Conservation (phyloP, 2,113 vertebrate species). For the Turdus rufiventris region DNA sequence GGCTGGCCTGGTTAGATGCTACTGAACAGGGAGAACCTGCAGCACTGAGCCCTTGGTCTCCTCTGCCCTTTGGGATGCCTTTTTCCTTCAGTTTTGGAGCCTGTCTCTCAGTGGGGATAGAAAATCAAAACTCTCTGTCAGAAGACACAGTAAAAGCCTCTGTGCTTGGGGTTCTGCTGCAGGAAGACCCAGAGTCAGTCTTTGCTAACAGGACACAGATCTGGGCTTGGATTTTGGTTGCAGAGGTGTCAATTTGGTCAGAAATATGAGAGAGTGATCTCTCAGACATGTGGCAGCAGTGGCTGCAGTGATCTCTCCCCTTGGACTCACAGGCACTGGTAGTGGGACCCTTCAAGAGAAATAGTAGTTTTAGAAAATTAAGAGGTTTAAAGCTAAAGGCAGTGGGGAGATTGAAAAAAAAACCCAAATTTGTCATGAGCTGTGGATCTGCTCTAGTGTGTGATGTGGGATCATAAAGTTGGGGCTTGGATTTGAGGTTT, state of each 20-base stretch:
- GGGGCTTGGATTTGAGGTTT: not conserved
- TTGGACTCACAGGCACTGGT: not conserved
- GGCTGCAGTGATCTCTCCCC: not conserved
- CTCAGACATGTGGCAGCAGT: not conserved
- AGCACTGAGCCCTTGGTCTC: not conserved
- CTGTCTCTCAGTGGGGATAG: not conserved
- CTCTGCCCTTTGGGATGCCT: not conserved
- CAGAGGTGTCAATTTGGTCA: not conserved
- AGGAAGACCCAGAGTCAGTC: not conserved
- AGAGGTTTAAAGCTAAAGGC: not conserved
- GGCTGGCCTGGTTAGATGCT: not conserved
- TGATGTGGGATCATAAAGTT: not conserved
- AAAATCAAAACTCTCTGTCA: not conserved
- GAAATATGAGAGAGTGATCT: not conserved
- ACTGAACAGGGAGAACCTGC: not conserved
- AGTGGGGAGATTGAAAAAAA: not conserved
- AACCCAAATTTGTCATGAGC: fast-evolving
- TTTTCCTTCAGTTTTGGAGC: not conserved
- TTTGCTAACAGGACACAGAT: not conserved
- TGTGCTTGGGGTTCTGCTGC: not conserved
- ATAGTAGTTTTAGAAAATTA: not conserved
- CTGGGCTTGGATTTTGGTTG: not conserved
- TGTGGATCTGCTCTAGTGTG: not conserved
- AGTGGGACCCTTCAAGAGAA: not conserved
- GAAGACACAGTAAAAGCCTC: not conserved